Evolutionary conservation across 2,113 vertebrate genomes (phyloP).

Genomic region (Rhipidura dahli): DNA sequence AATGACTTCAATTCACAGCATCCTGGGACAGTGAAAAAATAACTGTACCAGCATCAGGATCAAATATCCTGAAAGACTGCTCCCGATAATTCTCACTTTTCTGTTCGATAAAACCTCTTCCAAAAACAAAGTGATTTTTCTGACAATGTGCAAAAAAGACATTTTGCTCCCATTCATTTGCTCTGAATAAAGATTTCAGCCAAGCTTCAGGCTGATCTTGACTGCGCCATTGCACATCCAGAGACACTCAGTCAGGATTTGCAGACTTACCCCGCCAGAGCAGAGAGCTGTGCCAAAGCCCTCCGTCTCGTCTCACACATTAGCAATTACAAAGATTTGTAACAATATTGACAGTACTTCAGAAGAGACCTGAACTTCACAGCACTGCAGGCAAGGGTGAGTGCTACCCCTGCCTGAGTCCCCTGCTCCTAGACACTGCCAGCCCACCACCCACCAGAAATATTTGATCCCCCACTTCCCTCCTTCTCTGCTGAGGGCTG

Average conservation of each 20-base stretch:
- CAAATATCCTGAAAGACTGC: background rate
- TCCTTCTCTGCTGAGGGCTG: background rate
- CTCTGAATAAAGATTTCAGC: background rate
- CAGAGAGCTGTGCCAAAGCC: background rate
- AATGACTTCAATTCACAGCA: background rate
- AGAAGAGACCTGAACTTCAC: background rate
- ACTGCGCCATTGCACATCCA: background rate
- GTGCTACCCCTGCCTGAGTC: background rate
- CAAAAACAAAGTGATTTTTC: constrained; percentile 8
- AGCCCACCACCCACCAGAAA: background rate
- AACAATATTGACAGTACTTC: background rate
- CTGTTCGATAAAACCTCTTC: background rate
- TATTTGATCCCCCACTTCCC: background rate
- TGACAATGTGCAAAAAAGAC: background rate
- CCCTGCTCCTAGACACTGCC: background rate
- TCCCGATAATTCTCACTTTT: background rate
- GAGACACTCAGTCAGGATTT: background rate
- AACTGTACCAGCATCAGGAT: background rate
- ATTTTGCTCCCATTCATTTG: background rate
- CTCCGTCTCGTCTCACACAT: accelerated
- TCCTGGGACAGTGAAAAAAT: constrained; percentile 5
- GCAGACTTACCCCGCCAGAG: background rate
- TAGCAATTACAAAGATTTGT: background rate
- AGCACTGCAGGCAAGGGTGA: background rate
- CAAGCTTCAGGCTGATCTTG: background rate